Percentiles rank a stretch among this genome's conserved stretches.
Conservation (phyloP, 2,113 vertebrate species). For the Labeo catla region DNA sequence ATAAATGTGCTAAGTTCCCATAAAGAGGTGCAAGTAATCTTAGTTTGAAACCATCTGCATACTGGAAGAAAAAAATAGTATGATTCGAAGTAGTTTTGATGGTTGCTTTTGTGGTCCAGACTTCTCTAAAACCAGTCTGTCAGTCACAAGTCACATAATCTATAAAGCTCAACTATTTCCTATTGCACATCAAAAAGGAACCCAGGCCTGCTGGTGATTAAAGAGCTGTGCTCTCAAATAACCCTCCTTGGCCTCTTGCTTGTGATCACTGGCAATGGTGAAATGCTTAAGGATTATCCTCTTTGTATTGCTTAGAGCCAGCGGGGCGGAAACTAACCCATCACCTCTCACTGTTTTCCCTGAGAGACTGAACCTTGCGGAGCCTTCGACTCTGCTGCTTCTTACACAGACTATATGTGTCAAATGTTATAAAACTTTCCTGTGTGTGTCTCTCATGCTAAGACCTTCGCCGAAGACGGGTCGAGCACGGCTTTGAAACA, state of each 20-base stretch:
- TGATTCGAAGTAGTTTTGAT: not conserved
- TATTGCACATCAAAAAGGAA: constrained; percentile 28
- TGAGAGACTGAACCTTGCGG: not conserved
- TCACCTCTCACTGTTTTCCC: constrained; percentile 36
- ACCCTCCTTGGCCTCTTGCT: constrained; percentile 45
- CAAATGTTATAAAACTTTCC: constrained; percentile 63
- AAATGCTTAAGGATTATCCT: constrained; percentile 50
- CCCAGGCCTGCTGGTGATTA: constrained; percentile 21
- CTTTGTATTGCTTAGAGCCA: constrained; percentile 36
- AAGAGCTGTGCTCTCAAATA: constrained; percentile 37
- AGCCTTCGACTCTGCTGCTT: constrained; percentile 29
- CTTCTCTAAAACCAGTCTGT: not conserved
- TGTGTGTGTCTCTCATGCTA: constrained; percentile 73
- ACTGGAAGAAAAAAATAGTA: not conserved
- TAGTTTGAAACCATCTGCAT: not conserved
- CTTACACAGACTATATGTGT: constrained; percentile 20
- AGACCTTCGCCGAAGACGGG: constrained; percentile 69
- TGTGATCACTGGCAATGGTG: constrained; percentile 44
- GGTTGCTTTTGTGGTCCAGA: not conserved
- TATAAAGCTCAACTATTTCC: constrained; percentile 8
- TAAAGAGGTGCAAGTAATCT: not conserved
- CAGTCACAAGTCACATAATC: constrained; percentile 5
- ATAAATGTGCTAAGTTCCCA: not conserved
- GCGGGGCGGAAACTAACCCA: constrained; percentile 58
- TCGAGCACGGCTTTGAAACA: constrained; percentile 73